These are phyloP conservation scores for Ceramica pisi DNA, from an alignment of 2,888 invertebrate genomes.

Conservation along the genomic window DNA sequence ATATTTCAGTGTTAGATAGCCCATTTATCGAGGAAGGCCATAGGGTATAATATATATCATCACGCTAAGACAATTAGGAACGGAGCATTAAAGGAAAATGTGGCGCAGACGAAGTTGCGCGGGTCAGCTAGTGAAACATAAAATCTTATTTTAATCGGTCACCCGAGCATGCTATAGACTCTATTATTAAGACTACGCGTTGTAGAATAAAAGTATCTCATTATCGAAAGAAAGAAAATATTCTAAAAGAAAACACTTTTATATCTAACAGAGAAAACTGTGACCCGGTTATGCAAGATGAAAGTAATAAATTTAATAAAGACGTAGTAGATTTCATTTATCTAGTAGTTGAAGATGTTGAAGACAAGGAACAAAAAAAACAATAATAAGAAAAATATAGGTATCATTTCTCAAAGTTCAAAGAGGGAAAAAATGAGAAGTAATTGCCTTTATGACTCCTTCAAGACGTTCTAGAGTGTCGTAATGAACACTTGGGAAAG, in stretches of 20 bases:
- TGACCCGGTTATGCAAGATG: neutral
- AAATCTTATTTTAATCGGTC: neutral
- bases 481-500: slow-evolving; percentile 79
- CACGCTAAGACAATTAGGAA: no score
- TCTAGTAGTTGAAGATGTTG: slow-evolving; percentile 17
- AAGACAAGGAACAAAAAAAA: slow-evolving; percentile 34
- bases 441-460: slow-evolving; percentile 80
- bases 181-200: neutral
- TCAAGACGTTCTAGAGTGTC: slow-evolving; percentile 73
- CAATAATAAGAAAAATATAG: slow-evolving; percentile 42
- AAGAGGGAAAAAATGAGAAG: slow-evolving; percentile 70
- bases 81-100: no score
- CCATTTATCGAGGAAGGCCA: no score
- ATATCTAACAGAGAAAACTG: neutral
- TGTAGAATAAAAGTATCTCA: neutral
- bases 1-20: no score
- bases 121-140: no score
- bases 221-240: neutral
- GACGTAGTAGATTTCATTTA: slow-evolving; percentile 18
- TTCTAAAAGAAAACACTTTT: neutral
- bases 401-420: slow-evolving; percentile 55
- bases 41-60: no score
- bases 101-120: no score
- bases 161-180: neutral
- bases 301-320: slow-evolving; percentile 25